Evolutionary conservation across 2,797 vertebrate genomes (phyloP).

Genomic region (Acanthurus lineatus): DNA sequence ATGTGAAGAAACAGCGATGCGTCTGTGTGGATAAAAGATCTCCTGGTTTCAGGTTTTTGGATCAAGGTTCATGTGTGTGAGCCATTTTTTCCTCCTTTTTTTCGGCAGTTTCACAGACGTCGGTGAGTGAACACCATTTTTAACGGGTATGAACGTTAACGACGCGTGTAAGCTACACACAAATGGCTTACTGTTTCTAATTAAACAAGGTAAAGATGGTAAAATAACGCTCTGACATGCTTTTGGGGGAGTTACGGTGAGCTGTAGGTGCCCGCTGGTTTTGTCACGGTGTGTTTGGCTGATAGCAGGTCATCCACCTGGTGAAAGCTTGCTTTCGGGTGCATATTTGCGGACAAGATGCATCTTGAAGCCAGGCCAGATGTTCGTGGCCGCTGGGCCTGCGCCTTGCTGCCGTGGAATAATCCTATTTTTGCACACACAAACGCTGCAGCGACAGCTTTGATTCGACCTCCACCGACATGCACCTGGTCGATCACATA

Average conservation of each 20-base stretch:
- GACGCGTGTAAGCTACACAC: neutral
- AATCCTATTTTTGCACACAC: constrained; percentile 35
- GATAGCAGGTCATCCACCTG: constrained; percentile 75
- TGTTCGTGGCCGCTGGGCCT: constrained; percentile 66
- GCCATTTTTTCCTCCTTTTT: constrained; percentile 15
- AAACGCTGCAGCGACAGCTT: neutral
- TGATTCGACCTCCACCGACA: neutral
- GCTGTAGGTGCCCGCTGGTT: constrained; percentile 23
- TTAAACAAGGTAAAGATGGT: too few species aligned
- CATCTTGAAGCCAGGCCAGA: constrained; percentile 61
- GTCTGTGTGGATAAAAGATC: constrained; percentile 21
- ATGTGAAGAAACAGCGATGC: neutral
- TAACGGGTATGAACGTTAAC: constrained; percentile 3
- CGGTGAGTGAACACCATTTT: constrained; percentile 71
- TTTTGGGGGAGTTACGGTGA: neutral
- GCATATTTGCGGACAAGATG: constrained; percentile 27
- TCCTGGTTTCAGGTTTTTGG: constrained; percentile 18
- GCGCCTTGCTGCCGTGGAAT: constrained; percentile 9
- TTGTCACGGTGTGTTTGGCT: constrained; percentile 33
- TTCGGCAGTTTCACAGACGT: constrained; percentile 48
- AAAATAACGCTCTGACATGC: neutral
- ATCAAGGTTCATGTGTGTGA: constrained; percentile 35
- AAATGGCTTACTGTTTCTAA: neutral
- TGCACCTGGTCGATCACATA: constrained; percentile 4
- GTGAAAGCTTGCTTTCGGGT: constrained; percentile 34